Evolutionary conservation across 1,140 invertebrate genomes (phyloP), one percentile per base, ranked within the genome.

Genomic region (Centruroides vittatus): DNA sequence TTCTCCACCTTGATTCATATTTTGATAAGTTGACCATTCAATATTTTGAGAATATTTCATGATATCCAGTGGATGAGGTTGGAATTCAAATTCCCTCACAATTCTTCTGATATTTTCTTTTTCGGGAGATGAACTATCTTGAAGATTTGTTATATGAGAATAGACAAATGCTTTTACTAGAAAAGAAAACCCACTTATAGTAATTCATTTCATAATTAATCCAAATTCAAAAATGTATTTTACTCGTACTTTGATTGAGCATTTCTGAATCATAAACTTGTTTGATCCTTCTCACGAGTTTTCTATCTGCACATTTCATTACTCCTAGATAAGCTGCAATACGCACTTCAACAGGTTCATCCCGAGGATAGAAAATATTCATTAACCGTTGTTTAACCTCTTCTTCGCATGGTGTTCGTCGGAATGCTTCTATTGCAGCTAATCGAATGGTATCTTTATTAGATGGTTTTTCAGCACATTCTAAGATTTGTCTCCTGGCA

Each of bases 261-360:
- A 71, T 67, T 65, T 91, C 88, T 3, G 75, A 75, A 35, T 83
- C 80, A 59, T 64, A 66, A 4, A 35, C 5, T 36, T 59, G 51
- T 1, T 93, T 69, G n/a, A 89, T 69, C 11, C 82, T 78, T 63
- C 86, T 84, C 48, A 96, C 72, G 41, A 81, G 78, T 23, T 78
- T 79, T 1, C 85, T 83, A 4, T 83, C 78, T 0, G 90, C 84
- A 67, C 89, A 93, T 35, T 80, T 75, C 57, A 89, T 83, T 0
- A 87, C 72, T 3, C 83, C 81, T n/a, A 93, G 74, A 69, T 93
- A 95, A 4, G 85, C 82, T 70, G 86, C 86, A 69, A 94, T 94
- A 57, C 93, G 80, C 8, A 95, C 71, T 73, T 97, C 92, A 6
- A 88, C 83, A 71, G 94, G 89, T 69, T 88, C 81, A 58, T 84